A percentile compares a stretch with the other conserved stretches of the same genome.
These are phyloP conservation scores for Marronus borbonicus DNA, from an alignment of 2,888 invertebrate genomes.

Conservation along the genomic window DNA sequence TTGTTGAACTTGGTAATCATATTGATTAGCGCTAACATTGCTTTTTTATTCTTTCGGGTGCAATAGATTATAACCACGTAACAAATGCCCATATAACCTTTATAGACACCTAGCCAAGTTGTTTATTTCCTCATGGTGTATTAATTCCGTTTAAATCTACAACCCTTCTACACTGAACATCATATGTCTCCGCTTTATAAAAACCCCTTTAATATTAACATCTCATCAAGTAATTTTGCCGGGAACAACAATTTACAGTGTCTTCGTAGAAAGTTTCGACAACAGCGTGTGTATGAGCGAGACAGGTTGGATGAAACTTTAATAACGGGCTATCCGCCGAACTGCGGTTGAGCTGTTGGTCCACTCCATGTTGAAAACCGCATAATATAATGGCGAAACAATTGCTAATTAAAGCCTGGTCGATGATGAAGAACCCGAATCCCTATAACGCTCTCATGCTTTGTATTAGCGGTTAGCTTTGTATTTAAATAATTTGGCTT, in stretches of 20 bases:
- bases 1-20: too few species aligned
- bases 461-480: slow-evolving; percentile 34
- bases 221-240: background rate
- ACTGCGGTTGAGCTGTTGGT: slow-evolving; percentile 20
- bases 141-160: too few species aligned
- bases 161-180: too few species aligned
- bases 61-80: too few species aligned
- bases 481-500: slow-evolving; percentile 13
- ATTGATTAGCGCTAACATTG: too few species aligned
- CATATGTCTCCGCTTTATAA: too few species aligned
- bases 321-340: slow-evolving; percentile 8
- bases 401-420: slow-evolving; percentile 43
- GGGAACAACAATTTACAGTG: background rate
- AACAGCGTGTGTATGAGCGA: background rate
- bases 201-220: too few species aligned
- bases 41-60: too few species aligned
- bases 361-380: slow-evolving; percentile 25
- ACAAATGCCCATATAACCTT: too few species aligned
- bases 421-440: slow-evolving; percentile 26
- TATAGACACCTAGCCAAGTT: too few species aligned
- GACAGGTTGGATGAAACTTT: background rate
- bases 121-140: too few species aligned
- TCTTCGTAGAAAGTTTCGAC: slow-evolving; percentile 1
- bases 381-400: slow-evolving; percentile 44
- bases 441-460: background rate